Conservation (phyloP, 2,113 vertebrate genomes). For the Semicossyphus pulcher region DNA sequence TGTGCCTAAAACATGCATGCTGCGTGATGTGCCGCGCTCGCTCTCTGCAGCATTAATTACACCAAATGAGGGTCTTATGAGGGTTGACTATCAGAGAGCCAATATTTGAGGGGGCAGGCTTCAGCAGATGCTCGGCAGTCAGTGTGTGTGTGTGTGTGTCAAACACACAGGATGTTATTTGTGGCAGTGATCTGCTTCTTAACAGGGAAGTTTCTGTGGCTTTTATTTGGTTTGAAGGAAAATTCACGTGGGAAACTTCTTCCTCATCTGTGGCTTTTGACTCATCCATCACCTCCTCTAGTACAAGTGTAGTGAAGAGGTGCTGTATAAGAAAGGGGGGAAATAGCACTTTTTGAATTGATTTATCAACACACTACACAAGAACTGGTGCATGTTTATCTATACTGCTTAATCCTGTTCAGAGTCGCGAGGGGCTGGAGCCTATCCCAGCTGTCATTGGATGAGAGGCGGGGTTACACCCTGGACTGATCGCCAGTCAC, state of each 20-base stretch:
- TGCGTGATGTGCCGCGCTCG: conserved; percentile 14
- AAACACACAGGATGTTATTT: conserved; percentile 48
- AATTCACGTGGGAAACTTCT: conserved; percentile 11
- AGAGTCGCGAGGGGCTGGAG: too few species aligned
- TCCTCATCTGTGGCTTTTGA: conserved; percentile 8
- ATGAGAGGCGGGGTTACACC: too few species aligned
- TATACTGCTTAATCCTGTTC: too few species aligned
- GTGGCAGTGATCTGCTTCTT: conserved; percentile 35
- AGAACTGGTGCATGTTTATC: too few species aligned
- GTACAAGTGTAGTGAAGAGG: not conserved
- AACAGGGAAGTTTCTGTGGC: conserved; percentile 29
- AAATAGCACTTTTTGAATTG: too few species aligned
- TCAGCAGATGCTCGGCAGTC: conserved; percentile 58
- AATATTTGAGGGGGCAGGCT: conserved; percentile 59
- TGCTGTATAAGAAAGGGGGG: not conserved
- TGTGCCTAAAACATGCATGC: conserved; percentile 38
- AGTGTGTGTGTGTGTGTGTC: conserved; percentile 17
- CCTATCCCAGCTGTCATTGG: too few species aligned
- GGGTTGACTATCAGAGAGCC: conserved; percentile 56
- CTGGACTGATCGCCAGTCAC: too few species aligned
- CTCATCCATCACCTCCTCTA: conserved; percentile 9
- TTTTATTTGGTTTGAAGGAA: conserved; percentile 31
- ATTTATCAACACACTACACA: too few species aligned
- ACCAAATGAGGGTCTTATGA: conserved; percentile 41
- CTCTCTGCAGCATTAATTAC: conserved; percentile 60